Evolutionary conservation across 2,797 vertebrate species (phyloP).

Genomic region (Taeniopygia guttata): DNA sequence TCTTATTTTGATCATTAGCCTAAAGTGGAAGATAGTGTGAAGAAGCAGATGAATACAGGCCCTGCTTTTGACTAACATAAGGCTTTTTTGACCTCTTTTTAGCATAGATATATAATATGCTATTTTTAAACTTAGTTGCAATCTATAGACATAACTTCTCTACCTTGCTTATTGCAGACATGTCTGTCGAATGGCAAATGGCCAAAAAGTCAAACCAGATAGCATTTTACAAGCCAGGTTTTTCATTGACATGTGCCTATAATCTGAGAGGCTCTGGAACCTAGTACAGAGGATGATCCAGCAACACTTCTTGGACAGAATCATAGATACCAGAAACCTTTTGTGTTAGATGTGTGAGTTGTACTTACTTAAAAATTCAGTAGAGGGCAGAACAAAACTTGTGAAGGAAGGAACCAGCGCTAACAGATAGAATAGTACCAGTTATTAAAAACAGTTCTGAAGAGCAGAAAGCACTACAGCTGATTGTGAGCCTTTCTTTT

Average conservation of each 20-base stretch:
- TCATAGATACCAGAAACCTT: neutral
- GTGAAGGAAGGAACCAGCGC: neutral
- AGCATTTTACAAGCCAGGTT: neutral
- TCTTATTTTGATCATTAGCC: neutral
- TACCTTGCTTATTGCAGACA: neutral
- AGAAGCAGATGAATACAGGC: neutral
- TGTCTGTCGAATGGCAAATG: neutral
- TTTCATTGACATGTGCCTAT: neutral
- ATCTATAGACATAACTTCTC: neutral
- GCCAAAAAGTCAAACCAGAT: neutral
- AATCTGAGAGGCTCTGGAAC: neutral
- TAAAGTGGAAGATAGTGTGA: neutral
- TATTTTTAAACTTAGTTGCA: neutral
- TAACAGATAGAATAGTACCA: neutral
- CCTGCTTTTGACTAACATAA: neutral
- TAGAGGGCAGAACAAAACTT: conserved; percentile 62
- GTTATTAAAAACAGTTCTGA: neutral
- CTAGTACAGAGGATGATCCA: neutral
- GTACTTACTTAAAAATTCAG: neutral
- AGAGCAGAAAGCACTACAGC: neutral
- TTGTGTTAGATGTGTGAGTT: neutral
- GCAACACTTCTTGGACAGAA: neutral
- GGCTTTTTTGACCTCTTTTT: neutral
- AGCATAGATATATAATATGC: neutral
- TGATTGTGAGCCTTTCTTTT: neutral